Evolutionary conservation across 2,797 vertebrate species (phyloP), one percentile per base, ranked within the genome.

Genomic region (Semotilus atromaculatus): DNA sequence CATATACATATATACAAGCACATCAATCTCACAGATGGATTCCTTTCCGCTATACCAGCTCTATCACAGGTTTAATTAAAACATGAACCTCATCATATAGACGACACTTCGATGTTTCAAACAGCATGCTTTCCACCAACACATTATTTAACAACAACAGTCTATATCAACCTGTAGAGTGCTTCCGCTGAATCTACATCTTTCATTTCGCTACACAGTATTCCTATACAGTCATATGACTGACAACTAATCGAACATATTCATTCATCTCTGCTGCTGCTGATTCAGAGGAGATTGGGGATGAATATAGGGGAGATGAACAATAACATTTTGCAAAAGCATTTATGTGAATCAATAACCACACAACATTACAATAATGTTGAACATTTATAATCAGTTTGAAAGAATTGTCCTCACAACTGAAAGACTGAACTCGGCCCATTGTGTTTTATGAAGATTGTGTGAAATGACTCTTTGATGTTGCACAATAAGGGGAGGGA

Each of bases 51-150:
- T 67, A 29, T 55, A 29, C 62, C 66, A 38, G 58, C 48, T 55
- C 23, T 64, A 67, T 74, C 53, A 38, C 60, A 38, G 34, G 38
- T 86, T 84, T 84, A 76, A 88, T 83, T 82, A 5, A 58, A 86
- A 48, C 16, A 48, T 48, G 82, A 82, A 77, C 53, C 80, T 80
- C 40, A 62, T 66, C 13, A 73, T 67, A 67, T 11, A 81, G 60
- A 75, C 62, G 18, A 34, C 34, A 45, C 26, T 64, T 75, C 53
- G 45, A 80, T 62, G 82, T n/a, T 55, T 53, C 9, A 71, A 68
- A 81, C 34, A 51, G 62, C 73, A 64, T 71, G 58, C 45, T 38
- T 19, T 72, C 64, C 73, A 29, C 51, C 75, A 19, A 48, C 48
- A 26, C 64, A 51, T 38, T 10, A 38, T 55, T 72, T 36, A 55